Evolutionary conservation across 2,113 vertebrate species (phyloP).

Genomic region (Myocastor coypus): DNA sequence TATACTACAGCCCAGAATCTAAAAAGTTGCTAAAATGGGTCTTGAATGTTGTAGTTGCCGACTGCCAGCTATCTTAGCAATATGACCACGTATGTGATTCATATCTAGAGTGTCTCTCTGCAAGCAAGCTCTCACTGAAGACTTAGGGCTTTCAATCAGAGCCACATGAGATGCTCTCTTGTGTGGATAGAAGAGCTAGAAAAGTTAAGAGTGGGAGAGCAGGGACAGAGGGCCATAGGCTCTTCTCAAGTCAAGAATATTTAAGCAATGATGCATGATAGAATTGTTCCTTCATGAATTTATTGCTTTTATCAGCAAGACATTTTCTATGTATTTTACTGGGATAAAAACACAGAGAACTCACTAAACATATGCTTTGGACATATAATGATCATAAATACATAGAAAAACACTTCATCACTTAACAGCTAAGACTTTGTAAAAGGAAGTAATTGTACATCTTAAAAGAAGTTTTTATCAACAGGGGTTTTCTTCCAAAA

Average conservation of each 20-base stretch:
- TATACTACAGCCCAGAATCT: neutral
- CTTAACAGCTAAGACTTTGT: conserved; percentile 54
- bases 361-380: conserved; percentile 53
- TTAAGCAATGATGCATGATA: neutral
- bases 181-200: neutral
- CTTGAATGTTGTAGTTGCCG: neutral
- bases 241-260: neutral
- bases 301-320: conserved; percentile 5
- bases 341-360: conserved; percentile 40
- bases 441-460: conserved; percentile 57
- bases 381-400: conserved; percentile 67
- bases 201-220: neutral
- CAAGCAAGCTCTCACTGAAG: neutral
- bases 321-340: conserved; percentile 57
- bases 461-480: conserved; percentile 65
- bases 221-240: neutral
- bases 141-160: neutral
- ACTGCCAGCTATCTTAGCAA: neutral
- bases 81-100: neutral
- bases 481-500: conserved; percentile 66
- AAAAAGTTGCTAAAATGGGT: neutral
- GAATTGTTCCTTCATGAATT: conserved; percentile 45
- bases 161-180: neutral
- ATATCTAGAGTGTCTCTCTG: neutral
- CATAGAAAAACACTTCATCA: conserved; percentile 54